Evolutionary conservation across 2,888 invertebrate species (phyloP).

Genomic region (Oxystoma pomonae): DNA sequence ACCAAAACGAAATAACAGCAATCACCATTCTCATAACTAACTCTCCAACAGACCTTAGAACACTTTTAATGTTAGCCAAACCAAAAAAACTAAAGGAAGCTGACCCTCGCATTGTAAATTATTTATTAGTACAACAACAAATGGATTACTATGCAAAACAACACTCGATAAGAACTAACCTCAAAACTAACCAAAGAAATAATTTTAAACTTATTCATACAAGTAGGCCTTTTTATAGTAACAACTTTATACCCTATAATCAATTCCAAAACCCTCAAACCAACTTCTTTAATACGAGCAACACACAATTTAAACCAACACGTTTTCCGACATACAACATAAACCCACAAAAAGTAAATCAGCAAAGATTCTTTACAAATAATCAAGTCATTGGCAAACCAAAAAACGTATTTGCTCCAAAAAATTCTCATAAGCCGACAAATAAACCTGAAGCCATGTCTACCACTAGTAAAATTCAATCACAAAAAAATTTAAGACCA

Average conservation of each 20-base stretch:
- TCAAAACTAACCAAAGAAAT: too few relatives aligned
- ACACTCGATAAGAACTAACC: too few relatives aligned
- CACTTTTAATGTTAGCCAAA: conserved; percentile 3
- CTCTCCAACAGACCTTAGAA: too few relatives aligned
- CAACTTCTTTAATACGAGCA: background rate
- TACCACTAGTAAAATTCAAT: background rate
- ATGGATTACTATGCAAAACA: too few relatives aligned
- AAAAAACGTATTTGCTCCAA: background rate
- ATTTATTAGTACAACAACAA: conserved; percentile 8
- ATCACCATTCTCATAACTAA: conserved; percentile 5
- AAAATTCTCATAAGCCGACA: conserved; percentile 2
- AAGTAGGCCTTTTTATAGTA: too few relatives aligned
- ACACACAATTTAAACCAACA: background rate
- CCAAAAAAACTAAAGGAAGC: conserved; percentile 2
- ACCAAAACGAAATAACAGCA: conserved; percentile 6
- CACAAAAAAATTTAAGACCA: background rate
- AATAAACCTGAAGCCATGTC: conserved; percentile 1
- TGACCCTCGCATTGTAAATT: background rate
- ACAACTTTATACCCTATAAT: background rate
- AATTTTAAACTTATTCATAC: too few relatives aligned
- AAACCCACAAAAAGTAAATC: too few relatives aligned
- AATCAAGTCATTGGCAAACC: too few relatives aligned
- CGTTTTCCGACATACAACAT: too few relatives aligned
- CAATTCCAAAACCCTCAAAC: background rate
- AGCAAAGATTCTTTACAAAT: too few relatives aligned